Evolutionary conservation across 2,888 invertebrate species (phyloP), one percentile per base, ranked within the genome.

Genomic region (Pollenia amentaria): DNA sequence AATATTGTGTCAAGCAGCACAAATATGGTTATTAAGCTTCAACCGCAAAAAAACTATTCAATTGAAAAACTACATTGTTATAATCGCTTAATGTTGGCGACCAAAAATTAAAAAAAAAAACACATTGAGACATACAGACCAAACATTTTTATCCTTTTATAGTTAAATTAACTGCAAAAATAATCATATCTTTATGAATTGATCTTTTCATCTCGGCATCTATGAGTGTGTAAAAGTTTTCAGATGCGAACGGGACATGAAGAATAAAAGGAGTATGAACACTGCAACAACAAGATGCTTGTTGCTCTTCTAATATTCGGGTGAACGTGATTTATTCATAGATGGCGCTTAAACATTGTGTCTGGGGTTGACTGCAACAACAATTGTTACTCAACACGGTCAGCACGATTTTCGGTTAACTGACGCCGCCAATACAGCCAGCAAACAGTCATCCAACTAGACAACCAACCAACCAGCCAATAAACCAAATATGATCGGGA

Each of bases 261-360:
- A 6, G 29, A 29, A 29, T 29, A 70, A 53, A 78, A 77, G 60
- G 62, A 65, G 40, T 62, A 67, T 44, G 55, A 70, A 42, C 16
- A 57, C 44, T 55, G 29, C 18, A 48, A 70, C 72, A 81, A 51
- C 48, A 77, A 57, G 21, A 84, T 42, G 16, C 40, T 73, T 53
- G 46, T 69, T 42, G 3, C 44, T 46, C 46, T 57, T 53, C 44
- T 46, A 38, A 48, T 73, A 73, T 79, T 84, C 57, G 76, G 76
- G 67, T 82, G 85, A 88, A 87, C 88, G 88, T 88, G 88, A 88
- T 88, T 88, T 87, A 87, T 88, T 87, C 84, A 82, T 87, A 85
- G 88, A 88, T 88, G 88, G 88, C 88, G 88, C 88, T 88, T 85
- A 87, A 81, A 87, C 83, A 82, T 80, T 88, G 76, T 82, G 85